A percentile compares a stretch with the other conserved stretches of the same genome.
phyloP scores from a whole-genome alignment of 2,113 vertebrate species.

The Phoenicopterus ruber region DNA sequence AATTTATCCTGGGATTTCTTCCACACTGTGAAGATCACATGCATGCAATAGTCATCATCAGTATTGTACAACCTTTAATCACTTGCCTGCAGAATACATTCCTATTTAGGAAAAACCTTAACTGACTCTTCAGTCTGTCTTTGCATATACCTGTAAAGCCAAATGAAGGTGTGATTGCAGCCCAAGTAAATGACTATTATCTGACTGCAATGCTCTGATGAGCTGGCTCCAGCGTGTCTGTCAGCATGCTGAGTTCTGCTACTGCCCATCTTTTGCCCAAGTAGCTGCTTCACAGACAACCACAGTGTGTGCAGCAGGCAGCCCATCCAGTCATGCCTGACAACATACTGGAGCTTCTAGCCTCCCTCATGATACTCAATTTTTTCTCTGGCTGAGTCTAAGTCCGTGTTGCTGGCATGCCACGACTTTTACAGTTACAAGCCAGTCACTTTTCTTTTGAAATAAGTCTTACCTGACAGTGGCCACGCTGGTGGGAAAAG shows the following conservation, averaged over 20 bases:
- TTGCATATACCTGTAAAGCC: background rate
- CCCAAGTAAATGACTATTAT: background rate
- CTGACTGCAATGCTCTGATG: background rate
- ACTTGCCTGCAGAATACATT: background rate
- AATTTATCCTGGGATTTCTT: background rate
- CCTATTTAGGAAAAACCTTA: background rate
- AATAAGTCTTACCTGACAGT: background rate
- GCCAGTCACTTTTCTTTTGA: background rate
- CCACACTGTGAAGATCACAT: background rate
- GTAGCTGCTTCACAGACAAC: background rate
- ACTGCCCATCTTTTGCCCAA: background rate
- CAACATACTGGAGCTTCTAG: background rate
- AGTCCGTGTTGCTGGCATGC: background rate
- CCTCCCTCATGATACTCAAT: rapidly evolving
- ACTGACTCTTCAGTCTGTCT: background rate
- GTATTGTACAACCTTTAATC: background rate
- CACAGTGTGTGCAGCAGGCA: background rate
- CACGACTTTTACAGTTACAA: background rate
- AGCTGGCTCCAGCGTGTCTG: background rate
- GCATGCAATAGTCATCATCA: background rate
- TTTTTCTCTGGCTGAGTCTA: background rate
- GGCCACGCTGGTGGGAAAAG: background rate
- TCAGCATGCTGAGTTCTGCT: background rate
- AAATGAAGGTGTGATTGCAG: background rate
- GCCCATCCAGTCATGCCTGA: background rate